These are phyloP conservation scores for Aulostomus chinensis DNA, from an alignment of 2,797 vertebrate species.

Conservation along the genomic window DNA sequence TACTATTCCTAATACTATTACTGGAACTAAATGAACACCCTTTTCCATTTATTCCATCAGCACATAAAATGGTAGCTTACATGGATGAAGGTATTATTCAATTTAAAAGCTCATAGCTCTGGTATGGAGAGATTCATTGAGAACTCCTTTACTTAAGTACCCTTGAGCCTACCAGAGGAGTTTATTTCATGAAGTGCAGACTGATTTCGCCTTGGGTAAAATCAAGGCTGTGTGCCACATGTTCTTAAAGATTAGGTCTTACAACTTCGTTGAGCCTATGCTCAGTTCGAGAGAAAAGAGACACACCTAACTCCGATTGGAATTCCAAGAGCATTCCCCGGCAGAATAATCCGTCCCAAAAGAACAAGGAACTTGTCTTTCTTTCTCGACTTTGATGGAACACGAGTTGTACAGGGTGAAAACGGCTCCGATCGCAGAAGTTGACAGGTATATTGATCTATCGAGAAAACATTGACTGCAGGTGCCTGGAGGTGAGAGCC, in stretches of 20 bases:
- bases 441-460: conserved; percentile 70
- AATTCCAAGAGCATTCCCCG: no score
- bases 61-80: no score
- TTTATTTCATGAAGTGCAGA: conserved; percentile 36
- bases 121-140: conserved; percentile 4
- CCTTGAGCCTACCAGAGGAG: conserved; percentile 65
- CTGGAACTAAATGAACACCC: no score
- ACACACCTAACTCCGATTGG: no score
- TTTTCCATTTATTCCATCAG: no score
- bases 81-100: conserved; percentile 12
- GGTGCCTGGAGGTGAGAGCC: conserved; percentile 25
- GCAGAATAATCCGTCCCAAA: no score
- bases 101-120: no score
- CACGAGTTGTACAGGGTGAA: conserved; percentile 41
- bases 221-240: conserved; percentile 48
- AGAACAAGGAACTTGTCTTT: conserved; percentile 10
- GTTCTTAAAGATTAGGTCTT: conserved; percentile 73
- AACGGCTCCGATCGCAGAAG: conserved; percentile 31
- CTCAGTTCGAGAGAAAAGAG: no score
- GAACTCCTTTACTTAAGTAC: conserved; percentile 15
- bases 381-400: conserved; percentile 23
- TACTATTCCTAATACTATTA: no score
- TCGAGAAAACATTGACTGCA: conserved; percentile 38
- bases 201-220: conserved; percentile 27
- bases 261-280: conserved; percentile 57